Base-by-base conservation (phyloP, 2,113 vertebrate genomes). In the Madoqua kirkii region DNA sequence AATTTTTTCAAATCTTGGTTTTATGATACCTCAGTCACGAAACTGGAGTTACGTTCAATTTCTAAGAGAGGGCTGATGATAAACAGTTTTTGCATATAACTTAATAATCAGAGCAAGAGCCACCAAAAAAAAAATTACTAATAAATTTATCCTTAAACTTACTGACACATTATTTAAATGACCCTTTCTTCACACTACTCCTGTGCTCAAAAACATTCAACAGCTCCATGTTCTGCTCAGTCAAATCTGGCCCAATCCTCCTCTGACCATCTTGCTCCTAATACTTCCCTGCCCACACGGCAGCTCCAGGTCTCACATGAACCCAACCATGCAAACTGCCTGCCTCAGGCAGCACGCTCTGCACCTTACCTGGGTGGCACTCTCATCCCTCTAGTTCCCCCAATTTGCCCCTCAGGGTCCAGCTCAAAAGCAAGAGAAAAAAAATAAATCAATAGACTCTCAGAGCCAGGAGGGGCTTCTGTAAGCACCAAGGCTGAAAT, bases 201-300 rank as follows among this genome's bases (percentile, higher is more conserved):
- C n/a, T 60, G 54, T 96, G 60, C 48, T 93, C n/a, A 96, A 95
- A 98, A 6, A 62, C 79, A 98, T 45, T 98, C 90, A 98, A 95
- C 86, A 96, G 25, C 83, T 60, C 64, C 81, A 84, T 48, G 40
- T 87, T 48, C 71, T 92, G 36, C 27, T 95, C 64, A 91, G 15
- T 88, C 43, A 85, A 91, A 79, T 59, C 43, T 84, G 89, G 82
- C 4, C 40, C 43, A 74, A 23, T 5, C 12, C 55, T 91, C 60
- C 71, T 16, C 87, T 15, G 79, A 59, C 45, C 25, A 14, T 93
- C 86, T 55, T 78, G 33, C 57, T 74, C 79, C 62, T 76, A 78
- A 62, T 17, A 93, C 3, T n/a, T 25, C 17, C 45, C 33, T 89
- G n/a, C 6, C 62, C 21, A 83, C 4, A 83, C 25, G 79, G 57